A percentile compares a stretch with the other conserved stretches of the same genome.
Conservation (phyloP, 2,888 invertebrate genomes). For the Orthonevra nobilis region DNA sequence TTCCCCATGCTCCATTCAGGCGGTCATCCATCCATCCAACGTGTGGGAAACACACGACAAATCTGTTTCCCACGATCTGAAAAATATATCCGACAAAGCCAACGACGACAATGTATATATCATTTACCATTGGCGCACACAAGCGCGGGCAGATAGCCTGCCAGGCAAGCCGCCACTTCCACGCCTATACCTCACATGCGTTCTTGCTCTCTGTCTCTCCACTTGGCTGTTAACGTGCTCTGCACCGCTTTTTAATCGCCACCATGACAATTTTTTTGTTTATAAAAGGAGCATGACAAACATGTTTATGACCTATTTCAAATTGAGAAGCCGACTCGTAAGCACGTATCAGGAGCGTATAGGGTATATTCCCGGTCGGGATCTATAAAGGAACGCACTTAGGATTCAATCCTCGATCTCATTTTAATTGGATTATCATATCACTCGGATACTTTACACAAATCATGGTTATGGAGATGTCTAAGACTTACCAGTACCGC, state of each 20-base stretch:
- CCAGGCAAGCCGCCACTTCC: constrained; percentile 23
- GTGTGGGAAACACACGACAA: constrained; percentile 77
- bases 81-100: constrained; percentile 70
- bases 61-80: constrained; percentile 74
- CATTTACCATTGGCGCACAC: constrained; percentile 42
- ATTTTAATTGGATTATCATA: constrained; percentile 41
- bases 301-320: constrained; percentile 79
- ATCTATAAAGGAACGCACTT: constrained; percentile 71
- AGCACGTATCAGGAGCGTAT: constrained; percentile 62
- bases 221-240: constrained; percentile 39
- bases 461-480: constrained; percentile 82
- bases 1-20: constrained; percentile 65
- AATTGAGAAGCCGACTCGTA: constrained; percentile 75
- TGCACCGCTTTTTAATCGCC: constrained; percentile 56
- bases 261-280: constrained; percentile 63
- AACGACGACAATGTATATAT: constrained; percentile 58
- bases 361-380: constrained; percentile 31
- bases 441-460: constrained; percentile 22
- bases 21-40: constrained; percentile 75
- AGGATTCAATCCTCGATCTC: constrained; percentile 49
- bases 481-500: constrained; percentile 95
- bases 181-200: neutral
- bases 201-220: constrained; percentile 23
- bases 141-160: constrained; percentile 45
- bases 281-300: constrained; percentile 79